phyloP scores from a whole-genome alignment of 2,888 invertebrate genomes.

The Apodemia duryi region DNA sequence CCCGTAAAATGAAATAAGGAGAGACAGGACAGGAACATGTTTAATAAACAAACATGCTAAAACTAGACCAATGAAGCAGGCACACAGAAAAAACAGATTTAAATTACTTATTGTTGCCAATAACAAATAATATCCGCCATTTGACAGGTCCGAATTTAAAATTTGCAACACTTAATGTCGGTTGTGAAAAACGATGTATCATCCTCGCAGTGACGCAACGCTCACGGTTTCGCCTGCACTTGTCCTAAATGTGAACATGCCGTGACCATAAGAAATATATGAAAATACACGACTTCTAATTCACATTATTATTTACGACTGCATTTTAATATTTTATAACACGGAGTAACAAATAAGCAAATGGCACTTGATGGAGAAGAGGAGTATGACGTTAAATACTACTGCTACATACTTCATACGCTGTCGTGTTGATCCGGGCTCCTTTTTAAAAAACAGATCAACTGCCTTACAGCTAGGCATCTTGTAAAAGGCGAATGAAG shows the following conservation, averaged over 20 bases:
- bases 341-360: too few species aligned
- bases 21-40: too few species aligned
- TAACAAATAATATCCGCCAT: conserved; percentile 22
- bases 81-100: neutral
- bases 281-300: conserved; percentile 59
- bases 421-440: too few species aligned
- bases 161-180: conserved; percentile 40
- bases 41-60: neutral
- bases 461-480: too few species aligned
- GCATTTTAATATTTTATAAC: conserved; percentile 1
- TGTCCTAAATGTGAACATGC: conserved; percentile 67
- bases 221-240: conserved; percentile 76
- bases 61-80: neutral
- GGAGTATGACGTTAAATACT: too few species aligned
- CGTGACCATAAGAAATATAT: conserved; percentile 72
- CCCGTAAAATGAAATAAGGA: too few species aligned
- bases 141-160: conserved; percentile 32
- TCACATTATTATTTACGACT: conserved; percentile 25
- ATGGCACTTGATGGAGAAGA: too few species aligned
- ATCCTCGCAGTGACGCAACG: conserved; percentile 62
- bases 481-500: too few species aligned
- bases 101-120: neutral
- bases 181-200: conserved; percentile 56
- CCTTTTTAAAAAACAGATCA: too few species aligned
- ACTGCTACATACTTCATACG: too few species aligned